A percentile compares a stretch with the other conserved stretches of the same genome.
Evolutionary conservation across 92 coral and sea anemone genomes (phyloP).

Genomic region (Blastomussa wellsi): DNA sequence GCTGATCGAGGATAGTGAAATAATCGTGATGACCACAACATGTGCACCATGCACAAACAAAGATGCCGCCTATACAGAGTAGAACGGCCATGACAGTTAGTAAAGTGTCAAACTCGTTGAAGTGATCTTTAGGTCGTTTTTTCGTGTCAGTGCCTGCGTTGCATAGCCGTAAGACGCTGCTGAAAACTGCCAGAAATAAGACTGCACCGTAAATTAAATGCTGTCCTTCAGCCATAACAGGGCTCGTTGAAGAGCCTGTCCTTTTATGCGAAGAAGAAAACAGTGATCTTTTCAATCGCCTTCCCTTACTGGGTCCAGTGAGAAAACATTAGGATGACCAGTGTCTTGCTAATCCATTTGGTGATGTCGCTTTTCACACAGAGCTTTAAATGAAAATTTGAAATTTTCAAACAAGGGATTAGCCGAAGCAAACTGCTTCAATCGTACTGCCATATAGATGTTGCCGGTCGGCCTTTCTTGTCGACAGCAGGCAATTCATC

Average conservation of each 20-base stretch:
- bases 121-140: background rate
- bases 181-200: background rate
- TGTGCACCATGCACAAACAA: constrained; percentile 16
- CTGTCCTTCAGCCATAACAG: background rate
- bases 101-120: constrained; percentile 24
- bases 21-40: constrained; percentile 35
- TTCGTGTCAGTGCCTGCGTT: background rate
- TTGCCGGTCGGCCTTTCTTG: background rate
- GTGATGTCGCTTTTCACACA: background rate
- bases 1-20: constrained; percentile 5
- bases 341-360: background rate
- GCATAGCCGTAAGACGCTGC: background rate
- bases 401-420: background rate
- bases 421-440: background rate
- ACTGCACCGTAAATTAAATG: background rate
- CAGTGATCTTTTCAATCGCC: background rate
- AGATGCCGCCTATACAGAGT: constrained; percentile 2
- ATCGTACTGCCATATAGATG: background rate
- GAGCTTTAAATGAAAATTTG: background rate
- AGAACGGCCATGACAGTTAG: background rate
- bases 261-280: background rate
- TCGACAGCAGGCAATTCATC: background rate
- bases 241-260: background rate
- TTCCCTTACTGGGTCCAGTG: background rate
- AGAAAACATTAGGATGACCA: background rate